A percentile compares a stretch with the other conserved stretches of the same genome.
Conservation (phyloP, 2,888 invertebrate genomes). For the Amphiduros pacificus region DNA sequence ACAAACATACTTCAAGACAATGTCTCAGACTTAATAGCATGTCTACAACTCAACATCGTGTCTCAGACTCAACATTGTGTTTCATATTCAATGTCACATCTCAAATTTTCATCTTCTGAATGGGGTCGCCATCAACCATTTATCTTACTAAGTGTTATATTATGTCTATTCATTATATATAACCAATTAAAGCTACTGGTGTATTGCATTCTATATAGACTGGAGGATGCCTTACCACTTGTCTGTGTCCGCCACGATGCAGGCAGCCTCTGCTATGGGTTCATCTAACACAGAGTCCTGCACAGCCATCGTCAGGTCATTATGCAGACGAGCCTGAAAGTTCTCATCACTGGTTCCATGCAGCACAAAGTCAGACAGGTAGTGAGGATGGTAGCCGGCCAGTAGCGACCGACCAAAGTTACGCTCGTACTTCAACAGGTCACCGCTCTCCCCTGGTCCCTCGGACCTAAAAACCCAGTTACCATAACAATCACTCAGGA, state of each 20-base stretch:
- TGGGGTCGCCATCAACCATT: no score
- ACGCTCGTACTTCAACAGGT: slow-evolving; percentile 36
- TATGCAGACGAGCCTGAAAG: slow-evolving; percentile 44
- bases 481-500: no score
- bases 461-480: slow-evolving; percentile 9
- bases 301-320: slow-evolving; percentile 50
- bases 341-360: slow-evolving; percentile 57
- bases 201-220: no score
- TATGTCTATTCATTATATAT: no score
- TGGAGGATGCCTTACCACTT: slow-evolving; percentile 75
- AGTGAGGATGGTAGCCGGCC: slow-evolving; percentile 56
- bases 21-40: no score
- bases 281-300: slow-evolving; percentile 66
- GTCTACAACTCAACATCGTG: no score
- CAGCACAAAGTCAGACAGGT: slow-evolving; percentile 59
- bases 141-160: no score
- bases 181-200: no score
- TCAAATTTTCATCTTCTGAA: no score
- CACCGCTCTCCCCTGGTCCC: background rate
- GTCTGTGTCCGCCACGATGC: slow-evolving; percentile 78
- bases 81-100: no score
- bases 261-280: slow-evolving; percentile 74
- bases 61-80: no score
- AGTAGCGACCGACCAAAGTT: slow-evolving; percentile 59
- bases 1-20: no score